Evolutionary conservation across 1,140 invertebrate species (phyloP).

Genomic region (Heterodera schachtii): DNA sequence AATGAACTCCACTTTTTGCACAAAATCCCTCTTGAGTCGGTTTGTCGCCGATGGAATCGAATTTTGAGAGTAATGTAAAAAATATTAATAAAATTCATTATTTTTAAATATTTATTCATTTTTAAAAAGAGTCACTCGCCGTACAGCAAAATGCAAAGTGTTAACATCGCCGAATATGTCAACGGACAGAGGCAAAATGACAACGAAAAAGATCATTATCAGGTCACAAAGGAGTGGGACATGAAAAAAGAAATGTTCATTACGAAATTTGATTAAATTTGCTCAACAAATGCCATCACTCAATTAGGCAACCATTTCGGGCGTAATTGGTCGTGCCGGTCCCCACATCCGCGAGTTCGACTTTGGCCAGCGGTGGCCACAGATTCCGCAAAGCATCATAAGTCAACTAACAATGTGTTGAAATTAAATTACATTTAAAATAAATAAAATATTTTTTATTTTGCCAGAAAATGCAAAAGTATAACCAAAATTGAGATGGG

Average conservation of each 20-base stretch:
- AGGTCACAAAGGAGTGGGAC: too few relatives aligned
- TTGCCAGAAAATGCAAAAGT: slow-evolving; percentile 35
- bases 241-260: too few relatives aligned
- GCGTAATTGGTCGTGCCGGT: slow-evolving; percentile 37
- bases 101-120: slow-evolving; percentile 21
- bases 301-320: slow-evolving; percentile 32
- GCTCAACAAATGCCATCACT: slow-evolving; percentile 21
- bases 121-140: slow-evolving; percentile 12
- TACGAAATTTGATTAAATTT: background rate
- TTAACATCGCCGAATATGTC: slow-evolving; percentile 23
- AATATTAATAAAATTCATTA: background rate
- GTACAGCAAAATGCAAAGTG: slow-evolving; percentile 24
- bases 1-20: slow-evolving; percentile 35
- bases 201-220: background rate
- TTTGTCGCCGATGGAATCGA: slow-evolving; percentile 33
- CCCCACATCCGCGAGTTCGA: slow-evolving; percentile 32
- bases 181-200: slow-evolving; percentile 9
- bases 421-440: too few relatives aligned
- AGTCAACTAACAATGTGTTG: slow-evolving; percentile 32
- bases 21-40: slow-evolving; percentile 36
- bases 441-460: too few relatives aligned
- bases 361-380: slow-evolving; percentile 36
- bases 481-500: slow-evolving; percentile 37
- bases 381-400: slow-evolving; percentile 37
- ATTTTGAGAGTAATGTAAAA: slow-evolving; percentile 13